These are phyloP conservation scores for Syngnathus typhle DNA, from an alignment of 2,113 vertebrate species.

Conservation along the genomic window DNA sequence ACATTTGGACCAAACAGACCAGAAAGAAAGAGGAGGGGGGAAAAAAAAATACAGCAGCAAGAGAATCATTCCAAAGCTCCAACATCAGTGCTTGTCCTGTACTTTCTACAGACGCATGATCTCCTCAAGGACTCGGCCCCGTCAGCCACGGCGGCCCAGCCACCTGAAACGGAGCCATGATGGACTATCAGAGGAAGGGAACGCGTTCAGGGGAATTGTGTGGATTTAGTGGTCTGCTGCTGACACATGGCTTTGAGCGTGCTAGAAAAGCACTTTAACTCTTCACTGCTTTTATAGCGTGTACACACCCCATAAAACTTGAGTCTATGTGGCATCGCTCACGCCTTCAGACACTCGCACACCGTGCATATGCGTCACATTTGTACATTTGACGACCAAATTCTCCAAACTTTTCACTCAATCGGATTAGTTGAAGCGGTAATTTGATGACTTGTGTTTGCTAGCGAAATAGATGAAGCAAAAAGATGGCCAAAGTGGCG, in stretches of 20 bases:
- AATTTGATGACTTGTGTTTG: neutral
- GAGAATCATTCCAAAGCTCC: conserved; percentile 50
- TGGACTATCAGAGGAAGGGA: conserved; percentile 67
- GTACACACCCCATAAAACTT: conserved; percentile 66
- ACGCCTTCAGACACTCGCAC: conserved; percentile 20
- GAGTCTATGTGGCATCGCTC: conserved; percentile 25
- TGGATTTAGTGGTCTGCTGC: conserved; percentile 71
- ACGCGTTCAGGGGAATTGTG: conserved; percentile 65
- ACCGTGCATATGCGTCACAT: conserved; percentile 3
- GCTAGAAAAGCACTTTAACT: conserved; percentile 71
- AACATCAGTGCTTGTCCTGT: conserved; percentile 59
- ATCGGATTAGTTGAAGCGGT: neutral
- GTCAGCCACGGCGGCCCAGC: conserved; percentile 63
- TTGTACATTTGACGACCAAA: neutral
- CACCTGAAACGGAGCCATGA: conserved; percentile 68
- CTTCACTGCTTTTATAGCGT: conserved; percentile 65
- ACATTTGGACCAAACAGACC: conserved; percentile 23
- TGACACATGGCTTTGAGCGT: conserved; percentile 69
- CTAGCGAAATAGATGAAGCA: neutral
- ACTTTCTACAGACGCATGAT: conserved; percentile 69
- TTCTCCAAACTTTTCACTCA: neutral
- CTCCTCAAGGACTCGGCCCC: conserved; percentile 67
- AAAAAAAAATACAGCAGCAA: conserved; percentile 3
- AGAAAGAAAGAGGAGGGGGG: conserved; percentile 10
- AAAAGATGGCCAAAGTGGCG: neutral